Percentiles rank a stretch among this genome's conserved stretches.
Conservation (phyloP, 2,888 invertebrate species). For the Hermaeophaga mercurialis region DNA sequence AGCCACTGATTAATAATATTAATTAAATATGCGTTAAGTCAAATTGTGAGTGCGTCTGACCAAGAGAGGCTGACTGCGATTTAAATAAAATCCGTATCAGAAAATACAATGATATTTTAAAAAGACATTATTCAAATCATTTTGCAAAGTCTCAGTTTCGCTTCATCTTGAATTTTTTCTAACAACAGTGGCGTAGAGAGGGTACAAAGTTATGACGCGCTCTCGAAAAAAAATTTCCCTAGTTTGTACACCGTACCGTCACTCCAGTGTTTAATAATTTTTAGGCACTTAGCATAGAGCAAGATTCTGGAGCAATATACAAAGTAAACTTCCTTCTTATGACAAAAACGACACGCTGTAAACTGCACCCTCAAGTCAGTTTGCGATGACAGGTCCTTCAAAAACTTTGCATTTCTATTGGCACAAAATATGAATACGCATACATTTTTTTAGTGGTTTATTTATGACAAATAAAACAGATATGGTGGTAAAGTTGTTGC, state of each 20-base stretch:
- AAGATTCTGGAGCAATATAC: constrained; percentile 55
- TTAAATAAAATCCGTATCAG: no score
- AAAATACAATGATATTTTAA: no score
- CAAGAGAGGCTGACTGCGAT: constrained; percentile 16
- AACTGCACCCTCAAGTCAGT: constrained; percentile 37
- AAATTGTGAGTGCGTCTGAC: constrained; percentile 42
- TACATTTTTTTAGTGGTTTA: no score
- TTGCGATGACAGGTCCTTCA: background rate
- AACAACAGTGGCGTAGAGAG: constrained; percentile 7
- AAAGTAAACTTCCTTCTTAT: constrained; percentile 51
- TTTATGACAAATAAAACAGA: background rate
- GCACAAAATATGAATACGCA: no score
- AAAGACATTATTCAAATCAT: no score
- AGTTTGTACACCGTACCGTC: constrained; percentile 49
- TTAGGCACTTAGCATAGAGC: constrained; percentile 55
- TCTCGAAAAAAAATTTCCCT: constrained; percentile 38
- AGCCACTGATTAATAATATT: constrained; percentile 42
- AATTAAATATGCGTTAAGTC: constrained; percentile 44
- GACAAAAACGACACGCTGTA: constrained; percentile 42
- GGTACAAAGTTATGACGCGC: constrained; percentile 37
- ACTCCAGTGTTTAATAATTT: constrained; percentile 52
- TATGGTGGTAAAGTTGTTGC: background rate
- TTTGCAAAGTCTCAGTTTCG: background rate
- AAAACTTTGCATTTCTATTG: background rate
- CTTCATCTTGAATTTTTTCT: background rate